Evolutionary conservation across 2,113 vertebrate species (phyloP), one percentile per base, ranked within the genome.

Genomic region (Tonatia bakeri): DNA sequence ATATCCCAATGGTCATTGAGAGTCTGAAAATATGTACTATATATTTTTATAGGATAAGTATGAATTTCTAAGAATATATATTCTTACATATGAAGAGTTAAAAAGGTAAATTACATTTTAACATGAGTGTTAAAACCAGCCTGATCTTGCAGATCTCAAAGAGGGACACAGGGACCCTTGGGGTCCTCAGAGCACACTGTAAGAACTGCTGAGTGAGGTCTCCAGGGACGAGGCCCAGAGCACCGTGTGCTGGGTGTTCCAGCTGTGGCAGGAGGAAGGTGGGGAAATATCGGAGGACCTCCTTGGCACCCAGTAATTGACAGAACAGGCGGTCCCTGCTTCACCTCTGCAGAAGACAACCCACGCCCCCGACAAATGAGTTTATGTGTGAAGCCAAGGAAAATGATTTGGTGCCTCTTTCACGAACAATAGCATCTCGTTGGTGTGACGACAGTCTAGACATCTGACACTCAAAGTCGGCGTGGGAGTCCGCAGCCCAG

Each of bases 341-440:
- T 61, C 10, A 4, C 45, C 8, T 19, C 26, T 24, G n/a, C 54
- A 13, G 31, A 16, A 36, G 38, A 28, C 28, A 64, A 16, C 24
- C 4, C 28, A 0, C 20, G 13, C 11, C 31, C 43, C 33, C 84
- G 67, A 76, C 87, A 90, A 79, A 64, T 73, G 36, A 79, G 1
- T 17, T 79, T 79, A 22, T 56, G 33, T 31, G 16, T 33, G 3
- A 33, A 61, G 24, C 73, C 76, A 75, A 19, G 10, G 59, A 85
- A 75, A 93, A 87, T 59, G 20, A 87, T 59, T 72, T 80, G 14
- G 8, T 16, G 33, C 92, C 11, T 69, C 52, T 91, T 87, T 38
- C 22, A 24, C n/a, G 50, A 59, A 24, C 33, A 56, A 26, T 50
- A 26, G 38, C 47, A 47, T 52, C 8, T 59, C 33, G 3, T 36